phyloP scores from a whole-genome alignment of 2,888 invertebrate genomes.

The Eudasyphora cyanicolor region DNA sequence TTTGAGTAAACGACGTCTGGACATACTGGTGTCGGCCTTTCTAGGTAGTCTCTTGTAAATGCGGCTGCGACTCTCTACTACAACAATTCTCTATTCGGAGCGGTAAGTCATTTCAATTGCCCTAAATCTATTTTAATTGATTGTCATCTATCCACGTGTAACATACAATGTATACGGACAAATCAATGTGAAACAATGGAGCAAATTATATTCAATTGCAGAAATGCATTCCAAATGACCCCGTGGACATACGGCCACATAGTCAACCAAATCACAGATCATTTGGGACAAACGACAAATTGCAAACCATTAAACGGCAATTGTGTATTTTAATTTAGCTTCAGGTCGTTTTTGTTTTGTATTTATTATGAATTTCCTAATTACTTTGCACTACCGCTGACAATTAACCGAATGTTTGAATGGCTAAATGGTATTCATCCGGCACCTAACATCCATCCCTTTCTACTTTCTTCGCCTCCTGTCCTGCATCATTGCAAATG shows the following conservation, averaged over 20 bases:
- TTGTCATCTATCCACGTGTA: no score
- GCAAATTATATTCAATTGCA: no score
- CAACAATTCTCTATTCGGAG: no score
- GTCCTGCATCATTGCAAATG: neutral
- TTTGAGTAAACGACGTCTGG: no score
- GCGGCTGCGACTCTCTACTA: no score
- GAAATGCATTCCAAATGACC: neutral
- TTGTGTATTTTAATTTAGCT: constrained; percentile 48
- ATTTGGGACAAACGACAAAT: constrained; percentile 52
- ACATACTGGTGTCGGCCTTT: no score
- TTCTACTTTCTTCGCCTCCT: no score
- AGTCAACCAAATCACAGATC: constrained; percentile 29
- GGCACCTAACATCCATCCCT: neutral
- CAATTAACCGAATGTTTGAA: constrained; percentile 39
- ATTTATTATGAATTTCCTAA: constrained; percentile 55
- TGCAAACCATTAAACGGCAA: constrained; percentile 48
- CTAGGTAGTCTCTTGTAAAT: no score
- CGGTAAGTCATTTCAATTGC: no score
- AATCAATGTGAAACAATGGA: no score
- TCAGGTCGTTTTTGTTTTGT: neutral
- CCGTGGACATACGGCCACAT: neutral
- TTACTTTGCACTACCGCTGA: constrained; percentile 39
- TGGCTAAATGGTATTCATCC: neutral
- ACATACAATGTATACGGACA: no score
- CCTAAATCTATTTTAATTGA: no score